These are phyloP conservation scores for Hirtodrosophila alboralis DNA, from an alignment of 2,888 invertebrate species.

Conservation along the genomic window DNA sequence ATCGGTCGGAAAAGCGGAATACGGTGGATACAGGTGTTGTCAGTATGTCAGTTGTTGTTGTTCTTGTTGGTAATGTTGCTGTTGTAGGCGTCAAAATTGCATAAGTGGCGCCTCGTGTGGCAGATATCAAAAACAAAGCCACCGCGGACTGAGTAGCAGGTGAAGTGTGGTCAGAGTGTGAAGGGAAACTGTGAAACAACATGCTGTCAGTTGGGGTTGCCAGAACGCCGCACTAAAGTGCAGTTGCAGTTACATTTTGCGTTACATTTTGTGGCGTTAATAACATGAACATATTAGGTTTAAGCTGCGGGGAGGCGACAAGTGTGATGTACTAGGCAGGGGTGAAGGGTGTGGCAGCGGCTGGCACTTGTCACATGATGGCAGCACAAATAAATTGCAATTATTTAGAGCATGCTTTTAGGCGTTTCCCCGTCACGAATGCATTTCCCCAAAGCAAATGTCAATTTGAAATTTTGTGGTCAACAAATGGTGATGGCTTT, in stretches of 20 bases:
- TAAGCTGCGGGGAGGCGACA: background rate
- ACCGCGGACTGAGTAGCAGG: conserved; percentile 5
- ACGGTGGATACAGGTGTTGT: conserved; percentile 45
- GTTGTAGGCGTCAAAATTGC: conserved; percentile 47
- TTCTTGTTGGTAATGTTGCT: conserved; percentile 13
- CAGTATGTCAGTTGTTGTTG: conserved; percentile 32
- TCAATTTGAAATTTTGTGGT: conserved; percentile 60
- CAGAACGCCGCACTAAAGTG: conserved; percentile 40
- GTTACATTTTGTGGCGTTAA: conserved; percentile 57
- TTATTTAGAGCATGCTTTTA: conserved; percentile 73
- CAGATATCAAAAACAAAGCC: conserved; percentile 43
- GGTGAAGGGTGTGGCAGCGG: background rate
- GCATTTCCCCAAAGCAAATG: conserved; percentile 18
- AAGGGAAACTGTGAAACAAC: background rate
- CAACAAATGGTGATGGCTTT: conserved; percentile 47
- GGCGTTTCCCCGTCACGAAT: conserved; percentile 20
- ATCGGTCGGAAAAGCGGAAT: background rate
- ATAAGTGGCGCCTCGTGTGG: conserved; percentile 53
- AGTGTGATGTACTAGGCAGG: background rate
- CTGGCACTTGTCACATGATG: conserved; percentile 44
- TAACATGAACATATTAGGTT: conserved; percentile 44
- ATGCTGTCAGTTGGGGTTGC: conserved; percentile 49
- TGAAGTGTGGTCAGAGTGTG: background rate
- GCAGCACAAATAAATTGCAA: conserved; percentile 70
- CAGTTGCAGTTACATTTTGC: conserved; percentile 58